Evolutionary conservation across 2,113 vertebrate genomes (phyloP).

Genomic region (Camarhynchus parvulus): DNA sequence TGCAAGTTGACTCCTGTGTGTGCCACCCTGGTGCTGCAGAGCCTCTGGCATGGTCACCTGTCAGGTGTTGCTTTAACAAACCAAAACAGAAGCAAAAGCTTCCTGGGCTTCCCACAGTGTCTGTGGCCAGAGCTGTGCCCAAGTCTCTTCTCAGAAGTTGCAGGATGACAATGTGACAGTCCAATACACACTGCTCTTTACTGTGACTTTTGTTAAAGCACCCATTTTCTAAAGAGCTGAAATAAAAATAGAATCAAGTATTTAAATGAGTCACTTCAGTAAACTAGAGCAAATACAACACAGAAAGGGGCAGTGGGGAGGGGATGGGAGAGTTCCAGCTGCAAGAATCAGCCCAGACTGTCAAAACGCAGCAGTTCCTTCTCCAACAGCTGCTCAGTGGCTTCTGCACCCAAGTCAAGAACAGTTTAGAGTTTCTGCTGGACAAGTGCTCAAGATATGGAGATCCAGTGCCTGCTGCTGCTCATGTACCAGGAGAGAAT

Average conservation of each 20-base stretch:
- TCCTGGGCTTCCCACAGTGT: not conserved
- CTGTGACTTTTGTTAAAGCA: not conserved
- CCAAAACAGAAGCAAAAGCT: not conserved
- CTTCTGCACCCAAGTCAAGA: not conserved
- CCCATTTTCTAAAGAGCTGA: not conserved
- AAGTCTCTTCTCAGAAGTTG: not conserved
- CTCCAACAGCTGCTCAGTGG: not conserved
- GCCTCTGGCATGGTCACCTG: not conserved
- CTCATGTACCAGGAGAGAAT: not conserved
- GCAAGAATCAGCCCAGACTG: not conserved
- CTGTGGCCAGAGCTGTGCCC: not conserved
- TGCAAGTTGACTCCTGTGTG: not conserved
- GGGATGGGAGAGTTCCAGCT: not conserved
- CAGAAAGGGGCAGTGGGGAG: not conserved
- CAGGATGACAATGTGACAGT: not conserved
- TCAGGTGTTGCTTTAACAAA: not conserved
- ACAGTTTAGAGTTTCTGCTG: not conserved
- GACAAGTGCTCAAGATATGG: fast-evolving
- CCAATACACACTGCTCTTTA: not conserved
- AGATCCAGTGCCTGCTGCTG: not conserved
- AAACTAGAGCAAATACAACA: not conserved
- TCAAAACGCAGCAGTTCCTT: not conserved
- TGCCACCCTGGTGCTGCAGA: not conserved
- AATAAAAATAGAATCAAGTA: conserved; percentile 35
- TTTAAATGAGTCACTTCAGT: not conserved